Evolutionary conservation across 2,797 vertebrate species (phyloP).

Genomic region (Sibirionetta formosa): DNA sequence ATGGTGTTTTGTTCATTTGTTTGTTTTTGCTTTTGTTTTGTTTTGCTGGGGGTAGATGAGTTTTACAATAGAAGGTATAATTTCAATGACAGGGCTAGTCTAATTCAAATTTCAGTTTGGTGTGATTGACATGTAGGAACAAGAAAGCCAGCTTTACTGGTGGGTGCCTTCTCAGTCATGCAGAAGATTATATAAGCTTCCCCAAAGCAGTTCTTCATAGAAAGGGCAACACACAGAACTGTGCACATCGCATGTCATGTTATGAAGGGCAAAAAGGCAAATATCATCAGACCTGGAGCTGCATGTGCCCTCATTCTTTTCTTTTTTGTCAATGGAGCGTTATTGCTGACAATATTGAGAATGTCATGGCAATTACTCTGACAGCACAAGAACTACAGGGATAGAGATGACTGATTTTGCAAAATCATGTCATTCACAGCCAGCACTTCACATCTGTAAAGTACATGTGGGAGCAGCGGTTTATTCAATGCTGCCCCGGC

Average conservation of each 20-base stretch:
- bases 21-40: too few relatives aligned
- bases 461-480: neutral
- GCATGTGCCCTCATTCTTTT: neutral
- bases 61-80: neutral
- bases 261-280: neutral
- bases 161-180: neutral
- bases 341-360: constrained; percentile 20
- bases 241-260: neutral
- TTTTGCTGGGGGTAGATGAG: too few relatives aligned
- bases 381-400: neutral
- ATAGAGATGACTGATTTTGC: neutral
- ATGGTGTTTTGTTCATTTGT: too few relatives aligned
- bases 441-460: neutral
- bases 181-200: constrained; percentile 30
- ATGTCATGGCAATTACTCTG: neutral
- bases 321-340: neutral
- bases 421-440: neutral
- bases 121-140: neutral
- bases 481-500: neutral
- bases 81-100: neutral
- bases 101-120: neutral
- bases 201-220: neutral
- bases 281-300: neutral
- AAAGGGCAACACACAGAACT: constrained; percentile 28
- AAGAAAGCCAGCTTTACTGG: neutral